A percentile compares a stretch with the other conserved stretches of the same genome.
Evolutionary conservation across 2,888 invertebrate species (phyloP).

Genomic region (Stenchaetothrips biformis): DNA sequence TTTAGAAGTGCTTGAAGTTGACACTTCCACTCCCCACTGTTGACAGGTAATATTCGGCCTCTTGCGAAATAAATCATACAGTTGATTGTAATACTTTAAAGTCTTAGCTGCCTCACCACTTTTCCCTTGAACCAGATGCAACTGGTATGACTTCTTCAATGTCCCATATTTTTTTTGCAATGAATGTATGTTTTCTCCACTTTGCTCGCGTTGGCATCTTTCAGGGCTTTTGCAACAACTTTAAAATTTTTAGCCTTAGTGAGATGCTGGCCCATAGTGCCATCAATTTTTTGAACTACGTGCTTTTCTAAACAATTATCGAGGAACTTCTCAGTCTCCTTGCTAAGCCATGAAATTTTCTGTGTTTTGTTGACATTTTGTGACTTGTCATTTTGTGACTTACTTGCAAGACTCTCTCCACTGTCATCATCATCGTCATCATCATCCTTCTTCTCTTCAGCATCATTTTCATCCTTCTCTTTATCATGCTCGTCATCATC

Average conservation of each 20-base stretch:
- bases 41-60: neutral
- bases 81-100: neutral
- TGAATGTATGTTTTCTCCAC: neutral
- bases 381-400: neutral
- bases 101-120: neutral
- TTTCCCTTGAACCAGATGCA: neutral
- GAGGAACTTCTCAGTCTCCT: neutral
- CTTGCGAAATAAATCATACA: neutral
- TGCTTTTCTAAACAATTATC: neutral
- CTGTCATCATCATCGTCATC: no score
- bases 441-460: no score
- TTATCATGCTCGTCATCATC: no score
- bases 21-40: neutral
- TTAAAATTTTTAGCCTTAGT: neutral
- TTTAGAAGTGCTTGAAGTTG: no score
- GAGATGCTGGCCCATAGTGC: neutral
- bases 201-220: neutral
- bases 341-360: neutral
- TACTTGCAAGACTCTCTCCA: no score
- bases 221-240: neutral
- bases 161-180: neutral
- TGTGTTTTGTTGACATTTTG: neutral
- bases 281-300: neutral
- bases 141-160: neutral
- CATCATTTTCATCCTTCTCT: no score